These are phyloP conservation scores for Smutsia temminckii DNA, from an alignment of 2,797 vertebrate species.

Conservation along the genomic window DNA sequence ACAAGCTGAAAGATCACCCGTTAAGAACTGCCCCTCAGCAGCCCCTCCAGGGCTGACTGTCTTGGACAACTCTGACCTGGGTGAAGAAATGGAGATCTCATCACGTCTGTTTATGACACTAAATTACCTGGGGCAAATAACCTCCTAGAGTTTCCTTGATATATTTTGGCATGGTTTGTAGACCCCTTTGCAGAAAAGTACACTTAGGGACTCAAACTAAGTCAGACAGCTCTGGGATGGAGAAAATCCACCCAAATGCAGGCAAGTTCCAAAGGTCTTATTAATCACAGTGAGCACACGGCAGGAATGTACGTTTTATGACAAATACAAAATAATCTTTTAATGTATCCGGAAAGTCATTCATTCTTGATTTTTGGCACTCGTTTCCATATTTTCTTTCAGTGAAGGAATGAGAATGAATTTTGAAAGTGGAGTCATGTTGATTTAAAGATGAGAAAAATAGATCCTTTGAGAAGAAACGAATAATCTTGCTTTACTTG, in stretches of 20 bases:
- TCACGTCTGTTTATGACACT: conserved; percentile 47
- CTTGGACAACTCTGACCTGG: conserved; percentile 52
- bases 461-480: conserved; percentile 58
- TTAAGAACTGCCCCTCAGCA: conserved; percentile 13
- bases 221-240: not conserved
- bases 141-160: conserved; percentile 64
- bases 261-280: conserved; percentile 37
- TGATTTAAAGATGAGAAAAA: conserved; percentile 66
- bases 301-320: conserved; percentile 30
- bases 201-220: conserved; percentile 58
- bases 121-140: conserved; percentile 58
- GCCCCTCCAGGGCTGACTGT: conserved; percentile 7
- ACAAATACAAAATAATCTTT: conserved; percentile 62
- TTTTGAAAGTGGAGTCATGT: conserved; percentile 42
- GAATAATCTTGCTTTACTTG: conserved; percentile 54
- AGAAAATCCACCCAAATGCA: conserved; percentile 38
- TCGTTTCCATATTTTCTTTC: conserved; percentile 42
- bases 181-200: conserved; percentile 59
- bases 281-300: conserved; percentile 45
- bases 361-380: conserved; percentile 48
- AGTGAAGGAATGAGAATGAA: conserved; percentile 28
- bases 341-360: conserved; percentile 41
- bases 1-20: conserved; percentile 43
- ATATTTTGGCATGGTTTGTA: conserved; percentile 54
- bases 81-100: conserved; percentile 72